These are phyloP conservation scores for Pantherophis alleghaniensis DNA, from an alignment of 2,797 vertebrate species.

Conservation along the genomic window DNA sequence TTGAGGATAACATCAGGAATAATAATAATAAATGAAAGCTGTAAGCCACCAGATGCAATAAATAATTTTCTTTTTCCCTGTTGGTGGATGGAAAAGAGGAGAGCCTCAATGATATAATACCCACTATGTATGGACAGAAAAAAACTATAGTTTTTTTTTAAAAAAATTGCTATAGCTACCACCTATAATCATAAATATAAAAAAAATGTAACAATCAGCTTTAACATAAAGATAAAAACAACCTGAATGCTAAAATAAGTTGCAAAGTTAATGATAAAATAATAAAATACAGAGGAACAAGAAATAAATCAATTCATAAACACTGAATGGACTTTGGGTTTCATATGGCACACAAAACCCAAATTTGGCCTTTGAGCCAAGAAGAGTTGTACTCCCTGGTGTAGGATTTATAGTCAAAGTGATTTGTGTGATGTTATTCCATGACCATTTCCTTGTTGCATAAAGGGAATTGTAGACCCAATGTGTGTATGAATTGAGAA, in stretches of 20 bases:
- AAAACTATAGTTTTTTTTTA: not conserved
- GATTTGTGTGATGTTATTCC: not conserved
- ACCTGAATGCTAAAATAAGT: not conserved
- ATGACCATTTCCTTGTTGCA: not conserved
- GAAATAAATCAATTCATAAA: not conserved
- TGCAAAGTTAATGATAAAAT: not conserved
- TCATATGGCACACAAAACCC: not conserved
- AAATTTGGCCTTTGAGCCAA: not conserved
- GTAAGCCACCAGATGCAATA: not conserved
- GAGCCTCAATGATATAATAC: not conserved
- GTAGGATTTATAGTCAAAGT: not conserved
- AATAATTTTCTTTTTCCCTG: not conserved
- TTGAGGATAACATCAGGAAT: not conserved
- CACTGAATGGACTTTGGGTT: not conserved
- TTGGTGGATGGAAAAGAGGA: not conserved
- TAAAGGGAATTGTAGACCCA: not conserved
- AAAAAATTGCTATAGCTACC: not conserved
- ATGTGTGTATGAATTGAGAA: not conserved
- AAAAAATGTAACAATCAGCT: not conserved
- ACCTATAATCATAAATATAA: not conserved
- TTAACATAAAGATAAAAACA: not conserved
- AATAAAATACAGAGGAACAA: not conserved
- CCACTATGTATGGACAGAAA: not conserved
- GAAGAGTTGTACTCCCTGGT: not conserved
- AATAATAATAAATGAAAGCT: not conserved